These are phyloP conservation scores for Agriotes lineatus DNA, from an alignment of 2,888 invertebrate species.

Conservation along the genomic window DNA sequence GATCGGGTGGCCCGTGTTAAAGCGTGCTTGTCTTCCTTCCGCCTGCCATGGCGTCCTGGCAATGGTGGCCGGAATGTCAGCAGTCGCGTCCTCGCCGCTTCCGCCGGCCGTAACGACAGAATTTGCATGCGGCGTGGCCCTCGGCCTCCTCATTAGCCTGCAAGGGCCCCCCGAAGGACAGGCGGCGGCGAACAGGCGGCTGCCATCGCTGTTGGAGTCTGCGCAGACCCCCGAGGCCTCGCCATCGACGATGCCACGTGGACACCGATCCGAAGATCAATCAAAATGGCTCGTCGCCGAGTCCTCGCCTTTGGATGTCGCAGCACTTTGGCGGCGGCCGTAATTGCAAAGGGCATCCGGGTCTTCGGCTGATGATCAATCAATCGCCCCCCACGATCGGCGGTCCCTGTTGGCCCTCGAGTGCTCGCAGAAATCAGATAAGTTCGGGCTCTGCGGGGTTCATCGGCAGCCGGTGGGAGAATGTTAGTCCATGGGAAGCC, in stretches of 20 bases:
- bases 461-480: too few relatives aligned
- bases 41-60: constrained; percentile 23
- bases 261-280: constrained; percentile 20
- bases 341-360: constrained; percentile 13
- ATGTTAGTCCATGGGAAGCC: too few relatives aligned
- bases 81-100: background rate
- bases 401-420: constrained; percentile 7
- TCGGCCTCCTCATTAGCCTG: constrained; percentile 24
- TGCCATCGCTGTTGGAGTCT: constrained; percentile 32
- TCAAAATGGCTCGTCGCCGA: background rate
- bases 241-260: constrained; percentile 21
- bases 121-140: constrained; percentile 8
- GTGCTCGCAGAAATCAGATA: background rate
- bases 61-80: constrained; percentile 10
- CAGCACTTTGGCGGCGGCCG: background rate
- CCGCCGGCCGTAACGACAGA: constrained; percentile 12
- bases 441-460: too few relatives aligned
- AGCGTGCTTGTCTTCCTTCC: constrained; percentile 29
- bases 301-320: background rate
- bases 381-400: constrained; percentile 1
- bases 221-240: constrained; percentile 14
- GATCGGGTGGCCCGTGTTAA: constrained; percentile 28
- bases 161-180: constrained; percentile 30
- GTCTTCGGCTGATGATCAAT: constrained; percentile 21
- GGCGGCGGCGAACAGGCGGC: constrained; percentile 30